Evolutionary conservation across 2,888 invertebrate genomes (phyloP).

Genomic region (Acheta domesticus): DNA sequence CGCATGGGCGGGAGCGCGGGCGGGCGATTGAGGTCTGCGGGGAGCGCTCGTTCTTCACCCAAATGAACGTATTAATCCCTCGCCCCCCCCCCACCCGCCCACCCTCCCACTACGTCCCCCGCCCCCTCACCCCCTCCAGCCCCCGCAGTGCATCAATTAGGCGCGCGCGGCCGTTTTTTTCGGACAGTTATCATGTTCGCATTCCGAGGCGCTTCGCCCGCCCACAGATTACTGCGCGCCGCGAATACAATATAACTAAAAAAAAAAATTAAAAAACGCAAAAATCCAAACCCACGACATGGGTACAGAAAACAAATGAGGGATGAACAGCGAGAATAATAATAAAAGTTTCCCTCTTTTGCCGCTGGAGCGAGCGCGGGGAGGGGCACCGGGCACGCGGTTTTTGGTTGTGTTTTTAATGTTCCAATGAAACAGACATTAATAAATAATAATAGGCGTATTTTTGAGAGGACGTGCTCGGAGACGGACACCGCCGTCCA

Average conservation of each 20-base stretch:
- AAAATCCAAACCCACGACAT: background rate
- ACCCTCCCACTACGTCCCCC: too few species aligned
- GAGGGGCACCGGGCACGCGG: background rate
- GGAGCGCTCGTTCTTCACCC: too few species aligned
- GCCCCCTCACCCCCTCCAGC: too few species aligned
- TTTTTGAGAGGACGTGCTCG: slow-evolving; percentile 10
- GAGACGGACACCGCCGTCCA: slow-evolving; percentile 4
- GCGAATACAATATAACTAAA: background rate
- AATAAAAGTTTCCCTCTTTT: slow-evolving; percentile 8
- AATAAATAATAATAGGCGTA: slow-evolving; percentile 9
- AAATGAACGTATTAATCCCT: too few species aligned
- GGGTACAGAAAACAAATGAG: slow-evolving; percentile 8
- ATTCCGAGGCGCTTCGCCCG: too few species aligned
- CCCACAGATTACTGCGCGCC: too few species aligned
- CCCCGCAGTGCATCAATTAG: too few species aligned
- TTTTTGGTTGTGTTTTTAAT: background rate
- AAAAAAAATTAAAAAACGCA: background rate
- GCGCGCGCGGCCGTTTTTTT: too few species aligned
- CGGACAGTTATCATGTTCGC: too few species aligned
- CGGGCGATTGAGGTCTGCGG: too few species aligned
- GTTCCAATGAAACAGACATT: slow-evolving; percentile 18
- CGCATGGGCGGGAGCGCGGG: too few species aligned
- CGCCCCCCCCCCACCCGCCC: too few species aligned
- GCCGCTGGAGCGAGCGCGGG: background rate
- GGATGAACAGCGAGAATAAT: slow-evolving; percentile 10